Percentiles rank a stretch among this genome's conserved stretches.
Evolutionary conservation across 2,113 vertebrate genomes (phyloP).

Genomic region (Hemichromis elongatus): DNA sequence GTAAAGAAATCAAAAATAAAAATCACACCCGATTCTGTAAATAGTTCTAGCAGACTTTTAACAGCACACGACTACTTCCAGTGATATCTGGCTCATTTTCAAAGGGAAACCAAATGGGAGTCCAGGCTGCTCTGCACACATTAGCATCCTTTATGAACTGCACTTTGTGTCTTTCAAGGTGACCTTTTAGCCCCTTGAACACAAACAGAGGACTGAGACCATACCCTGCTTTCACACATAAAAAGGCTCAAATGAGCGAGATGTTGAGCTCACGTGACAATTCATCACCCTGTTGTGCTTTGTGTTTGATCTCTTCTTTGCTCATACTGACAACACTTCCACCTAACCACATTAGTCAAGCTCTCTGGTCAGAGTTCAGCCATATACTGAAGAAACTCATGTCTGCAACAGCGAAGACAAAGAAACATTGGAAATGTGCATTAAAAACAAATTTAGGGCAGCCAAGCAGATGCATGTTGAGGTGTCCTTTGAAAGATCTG

Average conservation of each 20-base stretch:
- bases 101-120: not conserved
- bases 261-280: not conserved
- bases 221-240: not conserved
- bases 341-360: slow-evolving; percentile 12
- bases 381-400: not conserved
- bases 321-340: not conserved
- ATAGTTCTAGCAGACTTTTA: not conserved
- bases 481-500: slow-evolving; percentile 15
- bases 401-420: not conserved
- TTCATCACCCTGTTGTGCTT: not conserved
- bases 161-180: slow-evolving; percentile 44
- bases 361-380: not conserved
- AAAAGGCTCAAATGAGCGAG: not conserved
- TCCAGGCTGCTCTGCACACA: not conserved
- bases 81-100: not conserved
- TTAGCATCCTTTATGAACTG: not conserved
- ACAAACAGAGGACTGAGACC: not conserved
- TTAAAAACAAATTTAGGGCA: not conserved
- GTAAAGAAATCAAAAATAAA: not conserved
- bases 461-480: not conserved
- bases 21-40: not conserved
- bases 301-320: not conserved
- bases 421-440: not conserved
- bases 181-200: slow-evolving; percentile 32
- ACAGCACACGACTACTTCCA: not conserved